These are phyloP conservation scores for Cepaea nemoralis DNA, from an alignment of 1,140 invertebrate genomes.

Conservation along the genomic window DNA sequence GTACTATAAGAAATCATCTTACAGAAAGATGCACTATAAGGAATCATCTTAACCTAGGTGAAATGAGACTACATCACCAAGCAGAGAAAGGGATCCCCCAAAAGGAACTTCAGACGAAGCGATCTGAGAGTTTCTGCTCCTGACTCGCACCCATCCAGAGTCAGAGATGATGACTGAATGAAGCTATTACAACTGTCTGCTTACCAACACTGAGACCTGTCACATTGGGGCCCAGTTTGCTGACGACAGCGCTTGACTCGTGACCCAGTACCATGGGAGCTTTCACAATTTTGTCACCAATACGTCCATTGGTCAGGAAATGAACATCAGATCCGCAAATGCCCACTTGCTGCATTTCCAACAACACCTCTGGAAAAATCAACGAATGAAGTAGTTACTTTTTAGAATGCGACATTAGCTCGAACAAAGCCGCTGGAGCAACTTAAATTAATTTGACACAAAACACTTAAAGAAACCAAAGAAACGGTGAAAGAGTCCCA, in stretches of 20 bases:
- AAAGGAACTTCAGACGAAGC: too few species aligned
- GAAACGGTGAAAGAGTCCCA: constrained; percentile 51
- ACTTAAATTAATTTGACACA: constrained; percentile 74
- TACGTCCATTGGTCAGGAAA: constrained; percentile 85
- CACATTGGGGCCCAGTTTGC: constrained; percentile 73
- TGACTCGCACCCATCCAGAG: too few species aligned
- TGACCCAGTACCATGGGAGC: constrained; percentile 71
- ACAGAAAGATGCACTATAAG: too few species aligned
- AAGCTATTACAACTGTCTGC: constrained; percentile 24
- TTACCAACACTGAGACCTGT: constrained; percentile 66
- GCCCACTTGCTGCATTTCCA: constrained; percentile 90
- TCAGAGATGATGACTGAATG: too few species aligned
- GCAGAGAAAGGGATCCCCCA: too few species aligned
- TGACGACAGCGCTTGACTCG: constrained; percentile 68
- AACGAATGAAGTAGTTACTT: constrained; percentile 74
- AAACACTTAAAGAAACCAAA: constrained; percentile 64
- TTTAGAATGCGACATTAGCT: too few species aligned
- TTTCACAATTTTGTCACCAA: constrained; percentile 73
- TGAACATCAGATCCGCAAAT: constrained; percentile 97
- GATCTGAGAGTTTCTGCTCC: too few species aligned
- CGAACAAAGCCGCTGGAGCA: too few species aligned
- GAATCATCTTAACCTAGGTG: too few species aligned
- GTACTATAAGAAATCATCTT: too few species aligned
- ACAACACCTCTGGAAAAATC: constrained; percentile 83
- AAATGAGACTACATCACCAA: too few species aligned